These are phyloP conservation scores for Sebastes fasciatus DNA, from an alignment of 2,113 vertebrate species.

Conservation along the genomic window DNA sequence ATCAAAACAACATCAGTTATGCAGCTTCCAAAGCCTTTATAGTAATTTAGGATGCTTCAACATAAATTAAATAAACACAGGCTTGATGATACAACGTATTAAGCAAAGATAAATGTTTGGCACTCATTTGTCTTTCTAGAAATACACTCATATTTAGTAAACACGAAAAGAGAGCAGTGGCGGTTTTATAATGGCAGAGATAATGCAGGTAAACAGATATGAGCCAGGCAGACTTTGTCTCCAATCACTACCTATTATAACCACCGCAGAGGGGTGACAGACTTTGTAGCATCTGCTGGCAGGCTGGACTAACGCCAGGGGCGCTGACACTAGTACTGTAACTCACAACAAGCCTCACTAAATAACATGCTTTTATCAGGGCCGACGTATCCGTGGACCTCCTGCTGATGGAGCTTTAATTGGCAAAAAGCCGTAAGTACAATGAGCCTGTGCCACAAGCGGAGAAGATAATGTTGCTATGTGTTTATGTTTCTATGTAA, in stretches of 20 bases:
- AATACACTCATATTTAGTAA: constrained; percentile 5
- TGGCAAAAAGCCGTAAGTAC: not conserved
- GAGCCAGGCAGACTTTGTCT: constrained; percentile 5
- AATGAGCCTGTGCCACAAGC: not conserved
- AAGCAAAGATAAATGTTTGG: constrained; percentile 19
- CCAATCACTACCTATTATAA: constrained; percentile 23
- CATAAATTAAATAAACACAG: constrained; percentile 23
- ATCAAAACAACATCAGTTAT: constrained; percentile 40
- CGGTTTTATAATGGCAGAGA: constrained; percentile 1
- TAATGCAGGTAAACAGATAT: constrained; percentile 18
- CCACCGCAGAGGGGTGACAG: constrained; percentile 24
- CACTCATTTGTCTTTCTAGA: constrained; percentile 11
- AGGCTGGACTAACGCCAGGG: constrained; percentile 43
- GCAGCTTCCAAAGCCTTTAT: constrained; percentile 29
- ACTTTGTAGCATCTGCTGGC: constrained; percentile 46
- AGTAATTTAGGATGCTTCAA: constrained; percentile 30
- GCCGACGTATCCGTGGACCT: not conserved
- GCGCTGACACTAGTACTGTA: constrained; percentile 29
- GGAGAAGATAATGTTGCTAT: not conserved
- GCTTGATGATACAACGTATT: constrained; percentile 12
- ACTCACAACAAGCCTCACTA: constrained; percentile 31
- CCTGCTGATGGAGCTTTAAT: constrained; percentile 24
- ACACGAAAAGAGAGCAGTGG: not conserved
- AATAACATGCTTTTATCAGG: constrained; percentile 43
- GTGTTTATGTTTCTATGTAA: not conserved